A percentile compares a stretch with the other conserved stretches of the same genome.
Evolutionary conservation across 2,888 invertebrate species (phyloP).

Genomic region (Unio pictorum): DNA sequence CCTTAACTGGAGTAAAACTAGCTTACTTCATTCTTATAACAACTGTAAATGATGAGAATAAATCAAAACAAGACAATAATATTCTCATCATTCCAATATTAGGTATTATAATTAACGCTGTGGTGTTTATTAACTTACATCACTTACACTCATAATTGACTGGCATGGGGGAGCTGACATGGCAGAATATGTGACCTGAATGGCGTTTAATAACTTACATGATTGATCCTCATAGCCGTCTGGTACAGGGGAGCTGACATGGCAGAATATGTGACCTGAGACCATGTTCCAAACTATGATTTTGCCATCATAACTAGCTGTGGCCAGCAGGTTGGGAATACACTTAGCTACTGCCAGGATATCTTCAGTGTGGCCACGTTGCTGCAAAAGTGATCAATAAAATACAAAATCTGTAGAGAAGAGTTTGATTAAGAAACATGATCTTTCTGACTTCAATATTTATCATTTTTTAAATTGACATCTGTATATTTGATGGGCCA

Average conservation of each 20-base stretch:
- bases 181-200: no score
- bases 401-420: no score
- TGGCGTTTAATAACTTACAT: constrained; percentile 34
- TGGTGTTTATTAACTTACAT: not conserved
- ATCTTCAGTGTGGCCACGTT: constrained; percentile 70
- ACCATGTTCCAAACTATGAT: constrained; percentile 72
- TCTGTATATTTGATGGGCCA: no score
- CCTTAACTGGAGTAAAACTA: not conserved
- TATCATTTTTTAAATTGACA: no score
- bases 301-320: constrained; percentile 71
- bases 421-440: no score
- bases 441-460: no score
- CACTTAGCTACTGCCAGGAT: constrained; percentile 69
- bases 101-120: constrained; percentile 63
- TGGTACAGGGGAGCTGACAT: constrained; percentile 62
- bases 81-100: constrained; percentile 58
- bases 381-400: constrained; percentile 22
- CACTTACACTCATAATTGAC: no score
- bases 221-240: constrained; percentile 60
- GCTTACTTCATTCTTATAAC: not conserved
- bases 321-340: constrained; percentile 70
- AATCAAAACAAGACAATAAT: constrained; percentile 47
- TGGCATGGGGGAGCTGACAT: not conserved
- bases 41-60: constrained; percentile 66
- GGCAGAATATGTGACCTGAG: constrained; percentile 71